A percentile compares a stretch with the other conserved stretches of the same genome.
Evolutionary conservation across 1,140 invertebrate species (phyloP).

Genomic region (Bombus impatiens): DNA sequence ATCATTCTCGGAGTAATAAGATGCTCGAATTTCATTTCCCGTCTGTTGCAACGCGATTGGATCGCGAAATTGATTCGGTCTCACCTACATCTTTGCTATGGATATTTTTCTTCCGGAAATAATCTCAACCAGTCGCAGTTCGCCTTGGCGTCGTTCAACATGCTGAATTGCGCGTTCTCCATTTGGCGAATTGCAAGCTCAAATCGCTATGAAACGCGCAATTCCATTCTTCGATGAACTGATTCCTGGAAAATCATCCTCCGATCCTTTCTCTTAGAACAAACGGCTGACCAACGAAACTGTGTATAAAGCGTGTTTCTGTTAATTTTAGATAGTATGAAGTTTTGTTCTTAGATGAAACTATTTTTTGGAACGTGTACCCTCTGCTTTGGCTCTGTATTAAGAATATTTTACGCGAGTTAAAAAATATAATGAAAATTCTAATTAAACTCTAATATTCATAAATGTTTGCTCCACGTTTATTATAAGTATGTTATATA

Average conservation of each 20-base stretch:
- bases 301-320: too few relatives aligned
- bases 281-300: too few relatives aligned
- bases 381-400: background rate
- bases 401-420: background rate
- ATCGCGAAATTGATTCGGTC: background rate
- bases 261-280: too few relatives aligned
- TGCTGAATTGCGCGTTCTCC: too few relatives aligned
- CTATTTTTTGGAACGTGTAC: too few relatives aligned
- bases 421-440: background rate
- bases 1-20: background rate
- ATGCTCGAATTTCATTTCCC: constrained; percentile 7
- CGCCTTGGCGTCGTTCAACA: too few relatives aligned
- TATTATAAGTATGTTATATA: background rate
- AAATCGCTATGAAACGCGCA: too few relatives aligned
- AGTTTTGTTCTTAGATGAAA: too few relatives aligned
- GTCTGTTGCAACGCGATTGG: background rate
- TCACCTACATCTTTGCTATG: background rate
- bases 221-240: too few relatives aligned
- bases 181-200: too few relatives aligned
- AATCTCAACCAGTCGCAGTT: background rate
- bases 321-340: too few relatives aligned
- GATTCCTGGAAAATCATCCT: too few relatives aligned
- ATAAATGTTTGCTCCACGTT: background rate
- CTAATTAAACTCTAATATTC: background rate
- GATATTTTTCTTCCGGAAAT: constrained; percentile 35